Percentiles rank a stretch among this genome's conserved stretches.
These are phyloP conservation scores for Callospermophilus lateralis DNA, from an alignment of 2,113 vertebrate species.

Conservation along the genomic window DNA sequence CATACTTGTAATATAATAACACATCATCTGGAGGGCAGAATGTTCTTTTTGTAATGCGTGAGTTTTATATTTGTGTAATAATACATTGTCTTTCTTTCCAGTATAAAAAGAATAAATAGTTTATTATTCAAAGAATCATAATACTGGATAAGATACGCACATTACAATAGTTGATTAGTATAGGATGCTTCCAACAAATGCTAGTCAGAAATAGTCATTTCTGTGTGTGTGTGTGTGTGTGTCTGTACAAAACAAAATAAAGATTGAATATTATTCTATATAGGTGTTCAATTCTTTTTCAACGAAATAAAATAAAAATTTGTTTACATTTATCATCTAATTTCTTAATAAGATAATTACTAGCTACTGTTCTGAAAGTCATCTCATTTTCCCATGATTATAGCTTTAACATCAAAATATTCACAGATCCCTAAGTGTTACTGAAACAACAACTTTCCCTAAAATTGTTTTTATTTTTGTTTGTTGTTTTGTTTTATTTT, in stretches of 20 bases:
- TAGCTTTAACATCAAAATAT: neutral
- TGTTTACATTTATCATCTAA: neutral
- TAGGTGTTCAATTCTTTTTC: neutral
- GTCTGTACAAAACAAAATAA: neutral
- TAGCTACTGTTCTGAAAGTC: neutral
- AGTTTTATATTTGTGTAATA: too few relatives aligned
- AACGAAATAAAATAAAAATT: neutral
- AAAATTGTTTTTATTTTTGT: neutral
- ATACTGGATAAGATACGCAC: too few relatives aligned
- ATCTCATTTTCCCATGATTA: neutral
- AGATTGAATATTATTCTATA: neutral
- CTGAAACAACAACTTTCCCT: neutral
- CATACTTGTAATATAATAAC: too few relatives aligned
- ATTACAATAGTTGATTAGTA: too few relatives aligned
- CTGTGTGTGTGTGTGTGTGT: neutral
- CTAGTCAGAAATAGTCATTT: too few relatives aligned
- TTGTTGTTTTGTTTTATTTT: neutral
- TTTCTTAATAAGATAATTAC: neutral
- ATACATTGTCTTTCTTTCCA: too few relatives aligned
- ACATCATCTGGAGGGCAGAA: too few relatives aligned
- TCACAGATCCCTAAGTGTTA: neutral
- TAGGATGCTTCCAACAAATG: too few relatives aligned
- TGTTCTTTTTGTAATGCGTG: too few relatives aligned
- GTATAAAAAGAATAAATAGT: too few relatives aligned
- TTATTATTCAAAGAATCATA: too few relatives aligned